phyloP scores from a whole-genome alignment of 2,888 invertebrate genomes.

The Dione juno region DNA sequence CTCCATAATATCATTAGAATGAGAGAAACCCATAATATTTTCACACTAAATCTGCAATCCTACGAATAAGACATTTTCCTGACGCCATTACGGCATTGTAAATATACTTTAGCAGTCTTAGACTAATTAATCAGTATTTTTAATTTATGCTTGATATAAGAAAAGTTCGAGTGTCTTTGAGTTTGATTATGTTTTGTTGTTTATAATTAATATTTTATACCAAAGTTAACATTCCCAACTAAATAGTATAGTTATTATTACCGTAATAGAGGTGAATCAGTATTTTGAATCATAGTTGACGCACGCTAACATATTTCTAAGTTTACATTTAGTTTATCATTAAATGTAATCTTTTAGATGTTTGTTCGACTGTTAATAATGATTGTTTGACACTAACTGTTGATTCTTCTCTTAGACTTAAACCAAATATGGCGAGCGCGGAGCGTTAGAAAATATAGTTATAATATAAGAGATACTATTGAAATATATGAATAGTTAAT shows the following conservation, averaged over 20 bases:
- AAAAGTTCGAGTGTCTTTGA: conserved; percentile 75
- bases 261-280: conserved; percentile 59
- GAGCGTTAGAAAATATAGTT: conserved; percentile 79
- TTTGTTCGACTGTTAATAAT: conserved; percentile 76
- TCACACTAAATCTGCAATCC: neutral
- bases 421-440: conserved; percentile 82
- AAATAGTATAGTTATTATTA: conserved; percentile 75
- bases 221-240: conserved; percentile 90
- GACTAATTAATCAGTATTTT: conserved; percentile 80
- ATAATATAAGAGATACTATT: conserved; percentile 81
- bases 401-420: conserved; percentile 80
- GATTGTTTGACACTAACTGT: conserved; percentile 68
- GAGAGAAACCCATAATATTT: conserved; percentile 10
- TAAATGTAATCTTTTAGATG: conserved; percentile 74
- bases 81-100: conserved; percentile 66
- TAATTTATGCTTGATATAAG: conserved; percentile 81
- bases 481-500: conserved; percentile 82
- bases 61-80: conserved; percentile 7
- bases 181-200: conserved; percentile 80
- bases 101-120: conserved; percentile 72
- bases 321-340: conserved; percentile 71
- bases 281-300: conserved; percentile 63
- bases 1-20: neutral
- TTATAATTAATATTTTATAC: conserved; percentile 85
- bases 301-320: conserved; percentile 67